Conservation (phyloP, 2,888 invertebrate species). For the Platycheirus albimanus region DNA sequence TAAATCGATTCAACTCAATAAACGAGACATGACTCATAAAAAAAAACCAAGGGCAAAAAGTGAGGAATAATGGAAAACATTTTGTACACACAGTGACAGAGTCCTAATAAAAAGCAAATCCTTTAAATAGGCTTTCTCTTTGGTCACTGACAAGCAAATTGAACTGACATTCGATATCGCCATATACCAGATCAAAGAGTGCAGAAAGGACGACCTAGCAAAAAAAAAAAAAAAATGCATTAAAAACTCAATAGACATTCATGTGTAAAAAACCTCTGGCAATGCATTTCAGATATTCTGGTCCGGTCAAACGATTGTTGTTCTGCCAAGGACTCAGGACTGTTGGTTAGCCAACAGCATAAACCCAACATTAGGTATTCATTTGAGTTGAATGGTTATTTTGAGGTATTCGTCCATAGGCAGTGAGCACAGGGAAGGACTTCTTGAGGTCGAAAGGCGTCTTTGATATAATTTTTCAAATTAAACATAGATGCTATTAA, state of each 20-base stretch:
- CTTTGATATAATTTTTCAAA: not conserved
- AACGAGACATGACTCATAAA: slow-evolving; percentile 39
- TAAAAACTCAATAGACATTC: slow-evolving; percentile 25
- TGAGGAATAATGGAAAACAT: slow-evolving; percentile 29
- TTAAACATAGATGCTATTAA: too few relatives aligned
- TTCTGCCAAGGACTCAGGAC: not conserved
- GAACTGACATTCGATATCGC: slow-evolving; percentile 36
- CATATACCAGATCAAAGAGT: slow-evolving; percentile 3
- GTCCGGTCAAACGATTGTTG: slow-evolving; percentile 47
- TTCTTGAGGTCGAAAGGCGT: too few relatives aligned
- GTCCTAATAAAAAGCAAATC: slow-evolving; percentile 31
- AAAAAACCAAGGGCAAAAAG: not conserved
- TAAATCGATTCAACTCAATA: slow-evolving; percentile 58
- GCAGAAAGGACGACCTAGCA: not conserved
- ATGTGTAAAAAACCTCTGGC: slow-evolving; percentile 18
- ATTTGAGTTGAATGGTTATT: slow-evolving; percentile 41
- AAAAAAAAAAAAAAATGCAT: slow-evolving; percentile 8
- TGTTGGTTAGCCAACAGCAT: not conserved
- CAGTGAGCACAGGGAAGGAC: not conserved
- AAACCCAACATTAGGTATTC: slow-evolving; percentile 28
- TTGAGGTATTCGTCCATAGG: not conserved
- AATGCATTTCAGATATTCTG: slow-evolving; percentile 58
- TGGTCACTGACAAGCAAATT: slow-evolving; percentile 35
- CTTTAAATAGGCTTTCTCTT: slow-evolving; percentile 23
- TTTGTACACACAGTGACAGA: slow-evolving; percentile 16